These are phyloP conservation scores for Thymelicus sylvestris DNA, from an alignment of 2,888 invertebrate species.

Conservation along the genomic window DNA sequence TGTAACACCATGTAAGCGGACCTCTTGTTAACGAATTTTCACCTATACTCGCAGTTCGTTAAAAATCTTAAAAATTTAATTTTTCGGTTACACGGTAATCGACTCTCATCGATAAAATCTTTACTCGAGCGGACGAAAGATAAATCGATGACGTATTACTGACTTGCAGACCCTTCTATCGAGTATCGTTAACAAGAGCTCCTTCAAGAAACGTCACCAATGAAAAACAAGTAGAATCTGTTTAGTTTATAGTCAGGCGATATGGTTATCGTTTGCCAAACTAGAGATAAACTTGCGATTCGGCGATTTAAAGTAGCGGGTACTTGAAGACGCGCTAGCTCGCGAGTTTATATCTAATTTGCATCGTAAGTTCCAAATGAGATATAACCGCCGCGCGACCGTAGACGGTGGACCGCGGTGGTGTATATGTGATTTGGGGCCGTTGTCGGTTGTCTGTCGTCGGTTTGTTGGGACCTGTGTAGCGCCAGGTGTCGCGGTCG, in stretches of 20 bases:
- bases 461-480: slow-evolving; percentile 77
- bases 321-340: slow-evolving; percentile 7
- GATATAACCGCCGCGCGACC: slow-evolving; percentile 19
- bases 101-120: slow-evolving; percentile 22
- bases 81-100: background rate
- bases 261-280: slow-evolving; percentile 5
- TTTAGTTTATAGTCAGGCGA: slow-evolving; percentile 16
- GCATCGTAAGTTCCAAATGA: slow-evolving; percentile 20
- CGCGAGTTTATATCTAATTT: slow-evolving; percentile 21
- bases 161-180: background rate
- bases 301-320: slow-evolving; percentile 2
- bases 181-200: slow-evolving; percentile 20
- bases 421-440: slow-evolving; percentile 35
- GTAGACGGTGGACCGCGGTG: background rate
- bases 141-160: slow-evolving; percentile 12
- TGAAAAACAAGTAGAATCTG: slow-evolving; percentile 32
- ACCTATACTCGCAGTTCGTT: background rate
- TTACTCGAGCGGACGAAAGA: background rate
- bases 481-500: slow-evolving; percentile 84
- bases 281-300: slow-evolving; percentile 28
- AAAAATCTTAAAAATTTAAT: too few relatives aligned
- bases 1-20: slow-evolving; percentile 25
- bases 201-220: slow-evolving; percentile 30
- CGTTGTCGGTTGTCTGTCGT: slow-evolving; percentile 51
- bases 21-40: slow-evolving; percentile 23